Evolutionary conservation across 2,888 invertebrate species (phyloP).

Genomic region (Drosophila pegasa): DNA sequence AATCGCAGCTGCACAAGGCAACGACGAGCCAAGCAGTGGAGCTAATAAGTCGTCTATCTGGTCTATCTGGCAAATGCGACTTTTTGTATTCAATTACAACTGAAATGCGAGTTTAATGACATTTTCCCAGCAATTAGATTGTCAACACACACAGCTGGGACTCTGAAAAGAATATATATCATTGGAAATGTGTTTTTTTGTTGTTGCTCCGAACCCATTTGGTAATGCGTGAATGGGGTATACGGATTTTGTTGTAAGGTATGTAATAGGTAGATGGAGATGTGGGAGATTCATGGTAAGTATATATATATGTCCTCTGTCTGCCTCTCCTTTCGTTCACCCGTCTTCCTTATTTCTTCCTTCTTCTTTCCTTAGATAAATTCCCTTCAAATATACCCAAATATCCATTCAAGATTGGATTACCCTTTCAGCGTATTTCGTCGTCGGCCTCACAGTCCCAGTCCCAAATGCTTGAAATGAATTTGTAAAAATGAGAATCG

Average conservation of each 20-base stretch:
- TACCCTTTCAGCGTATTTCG: background rate
- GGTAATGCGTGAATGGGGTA: background rate
- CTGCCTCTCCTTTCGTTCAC: background rate
- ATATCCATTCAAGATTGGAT: background rate
- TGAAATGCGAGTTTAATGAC: constrained; percentile 67
- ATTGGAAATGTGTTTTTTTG: constrained; percentile 10
- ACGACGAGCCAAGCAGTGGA: background rate
- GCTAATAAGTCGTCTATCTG: constrained; percentile 14
- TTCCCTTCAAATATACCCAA: background rate
- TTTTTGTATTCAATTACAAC: constrained; percentile 50
- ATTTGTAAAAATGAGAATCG: constrained; percentile 2
- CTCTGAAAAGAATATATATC: constrained; percentile 20
- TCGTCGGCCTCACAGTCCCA: too few species aligned
- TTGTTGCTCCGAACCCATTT: background rate
- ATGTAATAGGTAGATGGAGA: background rate
- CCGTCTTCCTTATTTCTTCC: background rate
- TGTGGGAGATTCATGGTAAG: too few species aligned
- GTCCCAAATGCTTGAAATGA: background rate
- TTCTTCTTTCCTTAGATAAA: too few species aligned
- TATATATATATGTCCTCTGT: too few species aligned
- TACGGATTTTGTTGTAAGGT: background rate
- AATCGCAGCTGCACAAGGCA: background rate
- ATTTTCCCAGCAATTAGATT: constrained; percentile 59
- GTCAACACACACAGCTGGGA: constrained; percentile 59
- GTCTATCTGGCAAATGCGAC: constrained; percentile 15